A percentile compares a stretch with the other conserved stretches of the same genome.
phyloP scores from a whole-genome alignment of 1,140 invertebrate genomes.

The Euura saliciscinereae region DNA sequence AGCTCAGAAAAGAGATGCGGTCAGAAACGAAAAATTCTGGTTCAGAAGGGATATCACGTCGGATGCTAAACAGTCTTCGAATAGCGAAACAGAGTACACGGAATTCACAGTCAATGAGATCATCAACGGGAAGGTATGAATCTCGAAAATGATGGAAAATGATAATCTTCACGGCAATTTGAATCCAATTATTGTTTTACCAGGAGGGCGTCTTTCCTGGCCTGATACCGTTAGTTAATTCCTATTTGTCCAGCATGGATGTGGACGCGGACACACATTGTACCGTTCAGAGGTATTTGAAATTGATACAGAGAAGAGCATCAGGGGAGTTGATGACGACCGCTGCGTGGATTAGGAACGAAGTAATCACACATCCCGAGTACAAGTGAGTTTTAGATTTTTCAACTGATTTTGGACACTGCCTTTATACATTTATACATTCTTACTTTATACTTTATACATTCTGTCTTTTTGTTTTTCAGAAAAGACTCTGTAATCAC shows the following conservation, averaged over 20 bases:
- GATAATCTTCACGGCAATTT: neutral
- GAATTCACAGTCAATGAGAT: constrained; percentile 95
- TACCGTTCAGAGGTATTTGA: constrained; percentile 95
- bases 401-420: neutral
- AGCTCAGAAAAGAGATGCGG: constrained; percentile 90
- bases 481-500: constrained; percentile 89
- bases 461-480: constrained; percentile 42
- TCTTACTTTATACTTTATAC: neutral
- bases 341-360: constrained; percentile 90
- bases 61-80: constrained; percentile 43
- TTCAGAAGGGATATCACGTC: constrained; percentile 83
- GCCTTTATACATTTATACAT: constrained; percentile 24
- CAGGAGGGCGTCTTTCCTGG: constrained; percentile 90
- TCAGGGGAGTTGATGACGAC: constrained; percentile 86
- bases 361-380: constrained; percentile 86
- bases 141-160: too few species aligned
- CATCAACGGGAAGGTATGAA: constrained; percentile 90
- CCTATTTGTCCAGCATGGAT: constrained; percentile 92
- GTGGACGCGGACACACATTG: constrained; percentile 96
- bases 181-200: constrained; percentile 12
- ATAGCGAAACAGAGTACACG: constrained; percentile 61
- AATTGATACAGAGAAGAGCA: constrained; percentile 89
- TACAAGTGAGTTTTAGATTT: constrained; percentile 73
- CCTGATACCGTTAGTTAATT: constrained; percentile 91
- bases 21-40: constrained; percentile 85